These are phyloP conservation scores for Hirtodrosophila confusa DNA, from an alignment of 2,888 invertebrate species.

Conservation along the genomic window DNA sequence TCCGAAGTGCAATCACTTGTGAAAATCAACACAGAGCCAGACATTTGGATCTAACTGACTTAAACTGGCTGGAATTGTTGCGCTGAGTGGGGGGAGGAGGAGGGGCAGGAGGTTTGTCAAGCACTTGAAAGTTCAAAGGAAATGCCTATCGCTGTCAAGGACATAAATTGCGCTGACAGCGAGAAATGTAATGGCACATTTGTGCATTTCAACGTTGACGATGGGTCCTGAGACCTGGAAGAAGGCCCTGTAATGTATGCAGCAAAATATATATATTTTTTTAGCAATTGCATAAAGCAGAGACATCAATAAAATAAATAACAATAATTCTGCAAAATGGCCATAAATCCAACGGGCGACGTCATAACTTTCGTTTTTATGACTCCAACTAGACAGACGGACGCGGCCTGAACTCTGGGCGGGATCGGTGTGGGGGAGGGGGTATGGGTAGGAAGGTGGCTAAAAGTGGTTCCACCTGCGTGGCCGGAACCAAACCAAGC, in stretches of 20 bases:
- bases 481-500: slow-evolving; percentile 27
- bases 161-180: slow-evolving; percentile 82
- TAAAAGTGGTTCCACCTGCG: slow-evolving; percentile 53
- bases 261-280: slow-evolving; percentile 63
- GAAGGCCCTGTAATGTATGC: slow-evolving; percentile 68
- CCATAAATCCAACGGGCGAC: slow-evolving; percentile 81
- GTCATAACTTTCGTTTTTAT: slow-evolving; percentile 83
- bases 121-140: slow-evolving; percentile 81
- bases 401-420: slow-evolving; percentile 37
- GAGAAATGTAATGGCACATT: slow-evolving; percentile 61
- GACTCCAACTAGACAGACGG: slow-evolving; percentile 77
- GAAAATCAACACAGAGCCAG: slow-evolving; percentile 17
- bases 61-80: slow-evolving; percentile 14
- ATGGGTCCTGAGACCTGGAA: neutral
- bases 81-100: slow-evolving; percentile 9
- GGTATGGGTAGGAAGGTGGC: neutral
- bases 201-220: slow-evolving; percentile 55
- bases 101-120: slow-evolving; percentile 20
- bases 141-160: slow-evolving; percentile 83
- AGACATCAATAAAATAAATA: slow-evolving; percentile 79
- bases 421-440: neutral
- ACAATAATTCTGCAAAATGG: slow-evolving; percentile 81
- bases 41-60: slow-evolving; percentile 31
- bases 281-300: slow-evolving; percentile 66
- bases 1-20: slow-evolving; percentile 47